A percentile compares a stretch with the other conserved stretches of the same genome.
phyloP scores from a whole-genome alignment of 2,888 invertebrate genomes.

The Caenorhabditis drosophilae region DNA sequence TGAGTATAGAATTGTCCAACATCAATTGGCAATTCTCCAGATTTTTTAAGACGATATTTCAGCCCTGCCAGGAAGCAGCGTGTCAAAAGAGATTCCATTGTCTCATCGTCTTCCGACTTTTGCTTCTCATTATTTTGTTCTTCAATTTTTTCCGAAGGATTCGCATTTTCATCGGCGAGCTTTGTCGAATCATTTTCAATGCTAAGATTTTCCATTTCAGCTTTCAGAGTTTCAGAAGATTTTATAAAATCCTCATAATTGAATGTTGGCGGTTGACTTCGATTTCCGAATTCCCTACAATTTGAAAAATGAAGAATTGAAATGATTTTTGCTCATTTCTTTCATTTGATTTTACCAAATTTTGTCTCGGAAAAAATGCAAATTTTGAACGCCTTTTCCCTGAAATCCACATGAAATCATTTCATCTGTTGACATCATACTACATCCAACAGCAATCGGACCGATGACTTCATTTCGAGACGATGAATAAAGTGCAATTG shows the following conservation, averaged over 20 bases:
- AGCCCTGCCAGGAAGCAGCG: slow-evolving; percentile 60
- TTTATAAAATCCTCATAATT: slow-evolving; percentile 21
- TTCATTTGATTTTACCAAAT: slow-evolving; percentile 48
- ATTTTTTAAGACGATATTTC: slow-evolving; percentile 49
- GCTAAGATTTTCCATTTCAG: slow-evolving; percentile 6
- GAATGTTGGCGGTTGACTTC: slow-evolving; percentile 29
- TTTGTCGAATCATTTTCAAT: neutral
- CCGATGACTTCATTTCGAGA: slow-evolving; percentile 34
- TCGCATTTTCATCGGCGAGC: neutral
- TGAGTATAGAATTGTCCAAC: slow-evolving; percentile 58
- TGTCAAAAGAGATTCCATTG: slow-evolving; percentile 20
- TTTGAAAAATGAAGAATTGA: neutral
- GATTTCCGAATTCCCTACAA: slow-evolving; percentile 53
- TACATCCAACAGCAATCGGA: slow-evolving; percentile 60
- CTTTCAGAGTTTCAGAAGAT: slow-evolving; percentile 7
- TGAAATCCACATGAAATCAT: slow-evolving; percentile 53
- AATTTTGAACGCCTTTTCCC: slow-evolving; percentile 58
- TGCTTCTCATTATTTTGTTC: slow-evolving; percentile 6
- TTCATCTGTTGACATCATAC: slow-evolving; percentile 57
- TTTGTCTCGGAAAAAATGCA: slow-evolving; percentile 57
- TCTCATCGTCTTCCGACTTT: slow-evolving; percentile 10
- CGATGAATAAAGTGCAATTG: slow-evolving; percentile 37
- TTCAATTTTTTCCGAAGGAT: neutral
- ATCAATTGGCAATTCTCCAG: slow-evolving; percentile 55
- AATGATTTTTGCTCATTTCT: neutral